These are phyloP conservation scores for Spilarctia lutea DNA, from an alignment of 2,888 invertebrate species.

Conservation along the genomic window DNA sequence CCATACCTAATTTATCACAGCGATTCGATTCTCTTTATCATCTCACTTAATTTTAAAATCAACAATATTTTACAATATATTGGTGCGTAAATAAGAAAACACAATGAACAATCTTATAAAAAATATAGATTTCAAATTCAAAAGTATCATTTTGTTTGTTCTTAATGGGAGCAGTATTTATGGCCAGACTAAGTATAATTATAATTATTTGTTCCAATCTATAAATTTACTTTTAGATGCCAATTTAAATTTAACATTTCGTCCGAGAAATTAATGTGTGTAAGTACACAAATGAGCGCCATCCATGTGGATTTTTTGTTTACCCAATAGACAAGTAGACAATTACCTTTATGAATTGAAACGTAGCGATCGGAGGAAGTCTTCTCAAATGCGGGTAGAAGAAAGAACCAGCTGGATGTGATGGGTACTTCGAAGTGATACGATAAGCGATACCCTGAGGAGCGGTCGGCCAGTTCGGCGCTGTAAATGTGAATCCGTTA, in stretches of 20 bases:
- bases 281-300: not conserved
- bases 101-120: too few species aligned
- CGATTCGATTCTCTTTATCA: too few species aligned
- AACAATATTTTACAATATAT: too few species aligned
- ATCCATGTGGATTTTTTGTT: not conserved
- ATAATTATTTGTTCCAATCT: not conserved
- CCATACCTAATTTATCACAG: too few species aligned
- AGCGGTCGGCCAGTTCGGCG: constrained; percentile 98
- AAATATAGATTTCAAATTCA: too few species aligned
- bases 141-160: too few species aligned
- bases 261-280: not conserved
- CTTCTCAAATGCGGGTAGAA: constrained; percentile 96
- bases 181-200: too few species aligned
- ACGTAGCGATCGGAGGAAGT: constrained; percentile 95
- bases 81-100: too few species aligned
- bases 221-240: not conserved
- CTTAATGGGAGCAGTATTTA: too few species aligned
- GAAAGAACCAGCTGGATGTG: constrained; percentile 97
- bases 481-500: constrained; percentile 98
- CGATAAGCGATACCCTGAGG: constrained; percentile 95
- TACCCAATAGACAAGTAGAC: not conserved
- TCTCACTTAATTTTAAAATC: too few species aligned
- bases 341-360: constrained; percentile 95
- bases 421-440: constrained; percentile 95
- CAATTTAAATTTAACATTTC: not conserved